Base-by-base conservation (phyloP, 2,797 vertebrate genomes). In the Chloroceryle amazona region DNA sequence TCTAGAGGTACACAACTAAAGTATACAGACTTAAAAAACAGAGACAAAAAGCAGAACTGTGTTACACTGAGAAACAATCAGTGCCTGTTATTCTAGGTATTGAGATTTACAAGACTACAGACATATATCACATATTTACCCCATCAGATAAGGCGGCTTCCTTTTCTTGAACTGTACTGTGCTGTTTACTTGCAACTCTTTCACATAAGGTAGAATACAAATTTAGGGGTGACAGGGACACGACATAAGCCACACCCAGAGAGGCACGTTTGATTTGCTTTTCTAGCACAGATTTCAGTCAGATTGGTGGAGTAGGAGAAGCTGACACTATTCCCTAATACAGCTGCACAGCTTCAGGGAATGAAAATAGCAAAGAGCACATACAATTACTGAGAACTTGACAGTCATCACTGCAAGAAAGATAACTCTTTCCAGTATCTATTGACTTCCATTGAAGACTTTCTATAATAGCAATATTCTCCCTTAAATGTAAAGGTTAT, bases 111-210 rank as follows among this genome's bases (percentile, higher is more conserved):
- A 61, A n/a, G 4, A 47, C 18, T 46, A 19, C 23, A 70, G 23
- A 42, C 0, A 0, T 29, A 4, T 29, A 41, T 39, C 8, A 71
- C 3, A 17, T 57, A 37, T n/a, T 86, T 16, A 19, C 1, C 61
- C 13, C 12, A 46, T 28, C 18, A 29, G 2, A 46, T 61, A 46
- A 20, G 28, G 16, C 51, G 10, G 1, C 12, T 79, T 70, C 19
- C 12, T 49, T 76, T 81, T 71, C 23, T 37, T 73, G 5, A 58
- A 28, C 14, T 9, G 49, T 51, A 51, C 49, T 28, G 25, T 51
- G 11, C 10, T 58, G 1, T 62, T 93, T 79, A 20, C 35, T 61
- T 54, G 11, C 35, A 68, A 47, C 23, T 85, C 19, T 55, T 66
- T 47, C 42, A 39, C 8, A 81, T 11, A 9, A 73, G 10, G 13